Evolutionary conservation across 2,113 vertebrate species (phyloP), one percentile per base, ranked within the genome.

Genomic region (Myotis yumanensis): DNA sequence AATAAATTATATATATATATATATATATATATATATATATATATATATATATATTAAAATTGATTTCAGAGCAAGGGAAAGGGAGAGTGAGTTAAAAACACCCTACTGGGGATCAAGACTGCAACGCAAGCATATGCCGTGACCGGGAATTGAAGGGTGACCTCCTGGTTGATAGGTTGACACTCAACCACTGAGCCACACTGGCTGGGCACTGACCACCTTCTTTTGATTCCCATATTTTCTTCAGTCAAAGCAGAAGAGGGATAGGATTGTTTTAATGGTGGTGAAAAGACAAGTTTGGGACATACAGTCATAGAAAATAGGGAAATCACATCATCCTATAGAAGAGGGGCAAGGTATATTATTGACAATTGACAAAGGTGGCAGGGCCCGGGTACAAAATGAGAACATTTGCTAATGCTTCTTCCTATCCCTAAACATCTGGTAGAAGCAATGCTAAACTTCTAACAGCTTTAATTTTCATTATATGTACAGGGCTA

Each of bases 401-500:
- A 93, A 77, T 37, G 75, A 37, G 5, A 90, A 28, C 28, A 57
- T 23, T 96, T 88, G 17, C 32, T 73, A 40, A 30, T 68, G 46
- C 77, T 30, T 68, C 71, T 79, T 83, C 88, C 22, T 86, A 7
- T 90, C 46, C 51, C 28, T 79, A 75, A 95, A 77, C 1, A 15
- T 86, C 66, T 66, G 12, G 64, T 69, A 66, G 86, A 95, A 94
- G 54, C 30, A 54, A 89, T 16, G 22, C n/a, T 84, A 85, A 87
- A 73, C 3, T 91, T 86, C 62, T 79, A 40, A 28, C 23, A 69
- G 28, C 4, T 40, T 88, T 85, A 57, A 86, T 69, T 46, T 84
- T n/a, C 18, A 82, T 22, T 18, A 4, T 35, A 25, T 77, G 5
- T 77, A 17, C 40, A 87, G 73, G 14, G 35, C 73, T 96, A 73